Base-by-base conservation (phyloP, 2,113 vertebrate genomes). In the Zapornia atra region DNA sequence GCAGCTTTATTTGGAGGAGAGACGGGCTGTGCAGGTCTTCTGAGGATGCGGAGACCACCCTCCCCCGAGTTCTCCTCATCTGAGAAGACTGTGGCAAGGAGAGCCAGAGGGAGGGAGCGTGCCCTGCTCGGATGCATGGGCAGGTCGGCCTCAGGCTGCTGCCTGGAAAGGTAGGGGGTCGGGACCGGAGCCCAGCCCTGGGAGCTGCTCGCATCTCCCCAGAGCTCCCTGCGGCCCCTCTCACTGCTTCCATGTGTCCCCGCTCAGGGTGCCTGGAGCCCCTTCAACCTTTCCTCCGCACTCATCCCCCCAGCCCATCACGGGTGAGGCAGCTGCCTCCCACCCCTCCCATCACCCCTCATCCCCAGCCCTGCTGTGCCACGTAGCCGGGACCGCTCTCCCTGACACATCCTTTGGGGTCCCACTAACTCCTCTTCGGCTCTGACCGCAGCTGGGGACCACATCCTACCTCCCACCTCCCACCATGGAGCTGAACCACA, bases 191-290 rank as follows among this genome's bases (percentile, higher is more conserved):
- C 51, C 8, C 60, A 40, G n/a, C 36, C 34, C 15, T 4, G 46
- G 42, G 36, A 38, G 5, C 33, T 83, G 34, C 57, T 38, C 1
- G 5, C 4, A 0, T 46, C 36, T 54, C 46, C 77, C 25, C 6
- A 2, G 42, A n/a, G 89, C 46, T 42, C 28, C 66, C 69, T 8
- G 8, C 44, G 48, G 24, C n/a, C 44, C 40, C 80, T 66, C 44
- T 38, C 24, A 4, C 20, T 0, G 0, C 36, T 86, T 53, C 82
- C 70, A 4, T 1, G 2, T 2, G 1, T 10, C 60, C 50, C 57
- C 15, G 22, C 0, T 11, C 0, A 0, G 38, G 38, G 33, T 4
- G 11, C 61, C 50, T 19, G 63, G 19, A 60, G 36, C 36, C 10
- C 9, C 22, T 36, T 24, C 40, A 56, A 7, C 38, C 81, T 44